Evolutionary conservation across 2,113 vertebrate species (phyloP).

Genomic region (Tauraco erythrolophus): DNA sequence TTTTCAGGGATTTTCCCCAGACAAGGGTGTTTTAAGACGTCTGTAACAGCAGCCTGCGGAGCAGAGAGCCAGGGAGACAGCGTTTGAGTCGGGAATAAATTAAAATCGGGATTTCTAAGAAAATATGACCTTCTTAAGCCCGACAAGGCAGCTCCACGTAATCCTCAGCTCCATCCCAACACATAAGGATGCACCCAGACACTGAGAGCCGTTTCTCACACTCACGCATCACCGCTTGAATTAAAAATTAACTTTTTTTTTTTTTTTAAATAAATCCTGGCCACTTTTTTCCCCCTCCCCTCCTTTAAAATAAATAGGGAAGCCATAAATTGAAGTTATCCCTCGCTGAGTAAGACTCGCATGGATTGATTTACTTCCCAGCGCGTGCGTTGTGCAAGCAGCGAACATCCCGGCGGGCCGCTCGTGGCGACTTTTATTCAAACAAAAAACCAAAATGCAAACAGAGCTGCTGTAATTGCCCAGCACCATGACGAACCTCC

Average conservation of each 20-base stretch:
- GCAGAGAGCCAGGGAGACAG: neutral
- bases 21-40: neutral
- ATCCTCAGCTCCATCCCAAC: neutral
- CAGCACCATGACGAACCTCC: neutral
- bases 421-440: neutral
- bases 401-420: neutral
- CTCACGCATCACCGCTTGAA: neutral
- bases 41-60: neutral
- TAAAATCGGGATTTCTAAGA: neutral
- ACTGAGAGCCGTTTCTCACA: rapidly evolving
- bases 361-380: neutral
- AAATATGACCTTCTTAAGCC: neutral
- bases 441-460: neutral
- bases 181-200: neutral
- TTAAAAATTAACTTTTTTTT: neutral
- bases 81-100: neutral
- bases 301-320: neutral
- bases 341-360: neutral
- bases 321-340: neutral
- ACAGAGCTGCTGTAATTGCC: neutral
- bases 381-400: neutral
- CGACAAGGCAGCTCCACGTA: neutral
- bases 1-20: neutral
- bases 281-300: neutral
- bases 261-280: neutral